Base-by-base conservation (phyloP, 2,797 vertebrate genomes). In the Meda fulgida region DNA sequence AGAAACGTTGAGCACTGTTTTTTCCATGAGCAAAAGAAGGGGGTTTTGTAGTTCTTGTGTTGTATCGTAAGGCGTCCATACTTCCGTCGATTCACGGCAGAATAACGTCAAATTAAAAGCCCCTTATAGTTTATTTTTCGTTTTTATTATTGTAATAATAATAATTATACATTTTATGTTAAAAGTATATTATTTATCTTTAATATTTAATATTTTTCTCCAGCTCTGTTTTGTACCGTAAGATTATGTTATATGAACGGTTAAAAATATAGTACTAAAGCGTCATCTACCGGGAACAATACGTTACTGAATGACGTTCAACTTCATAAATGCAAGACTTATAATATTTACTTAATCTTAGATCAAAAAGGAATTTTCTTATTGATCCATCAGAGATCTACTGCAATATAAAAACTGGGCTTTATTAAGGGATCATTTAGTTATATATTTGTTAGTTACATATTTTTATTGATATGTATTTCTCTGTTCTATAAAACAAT, bases 1-100 rank as follows among this genome's bases (percentile, higher is more conserved):
- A 29, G 76, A 84, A 84, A 79, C 21, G 19, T 51, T 46, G 75
- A n/a, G 75, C 5, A 38, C 40, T 69, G 75, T 63, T 79, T 78
- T 84, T 79, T 85, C 83, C 77, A 85, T 72, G 51, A 80, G 83
- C 83, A 16, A 78, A 78, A 75, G 75, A 48, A 70, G 67, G 51
- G 43, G 72, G 21, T 58, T 75, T 78, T 60, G 63, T 79, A 71
- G 76, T 80, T 79, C 83, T 78, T 71, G 76, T 71, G 53, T 79
- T 79, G 53, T 72, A 67, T 72, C 29, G 51, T 3, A 63, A 78
- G 65, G 26, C 53, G 83, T 80, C 67, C 23, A 21, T 60, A 70
- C 46, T 72, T 84, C 40, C 29, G 77, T 63, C 16, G 53, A 58
- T 40, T 71, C 40, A 26, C 29, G 53, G 4, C 29, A 65, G 16